Conservation (phyloP, 2,888 invertebrate species). For the Limenitis camilla region DNA sequence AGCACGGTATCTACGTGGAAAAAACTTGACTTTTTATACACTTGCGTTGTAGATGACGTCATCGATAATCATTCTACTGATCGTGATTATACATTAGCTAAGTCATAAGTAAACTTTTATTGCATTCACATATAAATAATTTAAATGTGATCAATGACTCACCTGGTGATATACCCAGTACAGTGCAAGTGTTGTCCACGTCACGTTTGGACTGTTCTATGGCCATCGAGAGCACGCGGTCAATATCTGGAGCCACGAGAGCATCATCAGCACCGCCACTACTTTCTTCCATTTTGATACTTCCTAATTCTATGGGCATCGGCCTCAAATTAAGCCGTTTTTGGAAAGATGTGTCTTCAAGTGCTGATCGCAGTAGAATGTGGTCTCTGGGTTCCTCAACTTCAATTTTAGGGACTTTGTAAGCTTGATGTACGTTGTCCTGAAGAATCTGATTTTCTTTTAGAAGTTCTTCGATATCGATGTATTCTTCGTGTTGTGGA, state of each 20-base stretch:
- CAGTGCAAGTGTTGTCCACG: slow-evolving; percentile 87
- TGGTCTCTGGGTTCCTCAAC: slow-evolving; percentile 78
- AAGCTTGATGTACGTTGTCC: slow-evolving; percentile 59
- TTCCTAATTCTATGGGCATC: slow-evolving; percentile 78
- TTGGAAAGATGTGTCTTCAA: slow-evolving; percentile 90
- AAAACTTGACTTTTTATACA: slow-evolving; percentile 44
- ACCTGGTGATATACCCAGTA: slow-evolving; percentile 92
- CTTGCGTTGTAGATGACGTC: slow-evolving; percentile 49
- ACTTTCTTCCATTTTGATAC: slow-evolving; percentile 80
- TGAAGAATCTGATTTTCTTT: slow-evolving; percentile 73
- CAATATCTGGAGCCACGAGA: slow-evolving; percentile 83
- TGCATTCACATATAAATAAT: slow-evolving; percentile 11
- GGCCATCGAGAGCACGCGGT: slow-evolving; percentile 87
- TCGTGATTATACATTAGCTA: slow-evolving; percentile 12
- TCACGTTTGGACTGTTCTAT: slow-evolving; percentile 91
- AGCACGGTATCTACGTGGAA: slow-evolving; percentile 46
- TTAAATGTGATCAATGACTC: slow-evolving; percentile 44
- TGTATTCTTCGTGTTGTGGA: slow-evolving; percentile 76
- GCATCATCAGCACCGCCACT: slow-evolving; percentile 72
- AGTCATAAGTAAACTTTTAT: slow-evolving; percentile 19
- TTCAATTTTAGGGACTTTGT: slow-evolving; percentile 73
- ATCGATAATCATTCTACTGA: slow-evolving; percentile 35
- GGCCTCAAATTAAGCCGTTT: slow-evolving; percentile 88
- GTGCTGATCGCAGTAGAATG: slow-evolving; percentile 84
- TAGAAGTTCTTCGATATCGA: slow-evolving; percentile 76